Evolutionary conservation across 2,113 vertebrate species (phyloP).

Genomic region (Phyllostomus hastatus): DNA sequence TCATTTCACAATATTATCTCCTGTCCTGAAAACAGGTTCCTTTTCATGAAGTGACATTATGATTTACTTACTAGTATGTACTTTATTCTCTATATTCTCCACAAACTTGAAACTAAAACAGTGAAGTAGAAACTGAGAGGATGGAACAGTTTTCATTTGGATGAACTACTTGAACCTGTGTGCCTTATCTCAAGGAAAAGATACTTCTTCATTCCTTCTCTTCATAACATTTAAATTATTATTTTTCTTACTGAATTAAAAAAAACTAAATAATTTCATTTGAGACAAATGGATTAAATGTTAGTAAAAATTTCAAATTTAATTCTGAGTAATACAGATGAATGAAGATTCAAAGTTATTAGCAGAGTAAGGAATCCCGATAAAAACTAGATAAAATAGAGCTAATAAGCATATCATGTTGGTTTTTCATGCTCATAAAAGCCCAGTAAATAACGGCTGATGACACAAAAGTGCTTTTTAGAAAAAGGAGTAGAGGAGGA

Average conservation of each 20-base stretch:
- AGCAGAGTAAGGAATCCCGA: not conserved
- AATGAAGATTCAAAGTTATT: not conserved
- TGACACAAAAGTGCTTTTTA: not conserved
- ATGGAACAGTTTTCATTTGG: not conserved
- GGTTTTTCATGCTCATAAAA: not conserved
- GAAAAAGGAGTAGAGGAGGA: rapidly evolving
- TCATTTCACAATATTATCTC: not conserved
- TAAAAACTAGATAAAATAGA: not conserved
- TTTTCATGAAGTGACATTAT: not conserved
- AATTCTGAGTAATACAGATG: not conserved
- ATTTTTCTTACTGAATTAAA: not conserved
- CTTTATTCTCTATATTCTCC: not conserved
- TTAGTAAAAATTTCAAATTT: constrained; percentile 29
- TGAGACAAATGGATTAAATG: not conserved
- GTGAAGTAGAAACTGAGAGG: not conserved
- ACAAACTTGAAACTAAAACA: not conserved
- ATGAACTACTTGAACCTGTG: not conserved
- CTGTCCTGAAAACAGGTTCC: not conserved
- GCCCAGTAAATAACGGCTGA: not conserved
- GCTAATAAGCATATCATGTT: not conserved
- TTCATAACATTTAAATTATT: not conserved
- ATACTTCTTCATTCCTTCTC: not conserved
- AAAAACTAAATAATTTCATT: not conserved
- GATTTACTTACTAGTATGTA: not conserved
- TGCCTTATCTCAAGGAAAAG: not conserved